Base-by-base conservation (phyloP, 2,888 invertebrate species). In the Limnephilus rhombicus region DNA sequence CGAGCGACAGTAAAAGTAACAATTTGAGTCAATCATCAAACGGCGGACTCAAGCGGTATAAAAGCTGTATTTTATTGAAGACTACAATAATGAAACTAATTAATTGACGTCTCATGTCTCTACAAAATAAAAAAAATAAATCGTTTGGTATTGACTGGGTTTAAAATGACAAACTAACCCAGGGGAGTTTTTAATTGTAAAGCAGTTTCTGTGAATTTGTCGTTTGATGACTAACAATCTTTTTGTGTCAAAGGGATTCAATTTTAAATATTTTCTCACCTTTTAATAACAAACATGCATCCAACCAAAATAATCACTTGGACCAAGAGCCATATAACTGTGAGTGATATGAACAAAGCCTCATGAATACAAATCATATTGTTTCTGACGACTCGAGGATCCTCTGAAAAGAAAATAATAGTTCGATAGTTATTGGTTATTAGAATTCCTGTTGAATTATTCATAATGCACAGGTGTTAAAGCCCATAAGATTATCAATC, bases 291-390 rank as follows among this genome's bases (percentile, higher is more conserved):
- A 37, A 96, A 95, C 93, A 97, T 96, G 94, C 97, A 97, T 18
- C 96, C 96, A 9, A 96, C 95, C 81, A 96, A 95, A 81, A 97
- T 94, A 81, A 96, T 93, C 90, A 97, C 95, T 94, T 97, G 97
- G 81, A 97, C 96, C 7, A 96, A 96, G 80, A 97, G 95, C 97
- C 97, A 97, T 91, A 97, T 96, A 90, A 97, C 96, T 82, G 97
- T 95, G 7, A 97, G 95, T 37, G 97, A 97, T 93, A 98, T 96
- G 49, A 98, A 95, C 89, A 98, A 95, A 83, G 97, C 95, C 94
- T 97, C 97, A 94, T 97, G 97, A 41, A 97, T 95, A 94, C 97
- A 97, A 93, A 97, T 96, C 94, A 96, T 94, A 0, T 95, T 94
- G 24, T 94, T 94, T 18, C 68, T 94, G 85, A 95, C 94, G 24